A percentile compares a stretch with the other conserved stretches of the same genome.
phyloP scores from a whole-genome alignment of 2,113 vertebrate species.

The Colius striatus region DNA sequence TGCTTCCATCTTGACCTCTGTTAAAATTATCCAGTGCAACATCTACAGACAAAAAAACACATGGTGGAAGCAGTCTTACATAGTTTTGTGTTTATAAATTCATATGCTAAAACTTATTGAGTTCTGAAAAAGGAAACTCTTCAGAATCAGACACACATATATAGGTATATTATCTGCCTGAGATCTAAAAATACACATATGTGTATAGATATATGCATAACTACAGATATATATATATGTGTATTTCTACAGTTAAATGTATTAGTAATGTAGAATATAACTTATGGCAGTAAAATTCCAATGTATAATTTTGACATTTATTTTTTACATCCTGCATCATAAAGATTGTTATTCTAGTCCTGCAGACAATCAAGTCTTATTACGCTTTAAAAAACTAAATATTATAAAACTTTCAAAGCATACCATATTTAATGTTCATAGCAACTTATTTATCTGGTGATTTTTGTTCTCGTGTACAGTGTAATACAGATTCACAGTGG shows the following conservation, averaged over 20 bases:
- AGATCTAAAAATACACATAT: not conserved
- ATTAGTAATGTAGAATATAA: not conserved
- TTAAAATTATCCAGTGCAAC: not conserved
- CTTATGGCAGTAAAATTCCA: not conserved
- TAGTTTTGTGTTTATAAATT: not conserved
- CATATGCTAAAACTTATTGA: not conserved
- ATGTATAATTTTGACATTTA: not conserved
- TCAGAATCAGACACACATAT: not conserved
- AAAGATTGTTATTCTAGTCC: not conserved
- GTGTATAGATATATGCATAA: not conserved
- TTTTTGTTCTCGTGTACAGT: not conserved
- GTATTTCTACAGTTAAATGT: not conserved
- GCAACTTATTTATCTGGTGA: not conserved
- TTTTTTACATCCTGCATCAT: not conserved
- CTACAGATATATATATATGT: not conserved
- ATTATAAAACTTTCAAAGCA: not conserved
- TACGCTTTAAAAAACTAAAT: not conserved
- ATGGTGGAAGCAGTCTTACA: not conserved
- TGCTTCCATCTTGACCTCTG: not conserved
- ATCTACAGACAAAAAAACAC: not conserved
- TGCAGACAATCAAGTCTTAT: not conserved
- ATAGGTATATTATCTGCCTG: not conserved
- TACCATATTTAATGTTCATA: not conserved
- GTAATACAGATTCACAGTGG: not conserved
- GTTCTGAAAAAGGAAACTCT: not conserved